Conservation (phyloP, 2,888 invertebrate species). For the Miltochrista miniata region DNA sequence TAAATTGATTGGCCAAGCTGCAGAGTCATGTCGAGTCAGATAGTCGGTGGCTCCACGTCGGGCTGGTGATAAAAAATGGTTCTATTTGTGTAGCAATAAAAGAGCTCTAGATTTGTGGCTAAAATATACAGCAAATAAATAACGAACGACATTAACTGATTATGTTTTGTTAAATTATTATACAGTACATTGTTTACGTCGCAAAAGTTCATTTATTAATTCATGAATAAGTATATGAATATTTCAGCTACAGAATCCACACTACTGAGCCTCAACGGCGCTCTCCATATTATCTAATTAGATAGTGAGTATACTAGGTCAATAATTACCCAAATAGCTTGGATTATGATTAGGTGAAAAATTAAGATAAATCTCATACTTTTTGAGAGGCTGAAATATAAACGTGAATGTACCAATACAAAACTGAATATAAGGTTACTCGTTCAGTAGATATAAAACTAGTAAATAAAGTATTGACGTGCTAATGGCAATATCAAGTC, state of each 20-base stretch:
- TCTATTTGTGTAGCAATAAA: slow-evolving; percentile 10
- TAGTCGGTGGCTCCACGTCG: slow-evolving; percentile 27
- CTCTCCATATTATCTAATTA: no score
- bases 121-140: slow-evolving; percentile 14
- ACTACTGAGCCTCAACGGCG: no score
- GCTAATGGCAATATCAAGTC: slow-evolving; percentile 62
- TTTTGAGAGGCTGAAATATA: background rate
- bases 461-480: slow-evolving; percentile 24
- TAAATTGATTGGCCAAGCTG: slow-evolving; percentile 55
- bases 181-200: no score
- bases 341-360: no score
- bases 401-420: background rate
- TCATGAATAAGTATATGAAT: no score
- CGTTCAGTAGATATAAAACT: slow-evolving; percentile 9
- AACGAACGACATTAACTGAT: slow-evolving; percentile 5
- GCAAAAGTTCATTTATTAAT: no score
- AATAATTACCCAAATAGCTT: no score
- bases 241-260: no score
- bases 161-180: background rate
- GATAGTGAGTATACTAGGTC: no score
- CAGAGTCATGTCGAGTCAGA: slow-evolving; percentile 49
- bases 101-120: background rate
- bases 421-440: background rate
- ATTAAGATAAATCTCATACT: no score
- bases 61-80: slow-evolving; percentile 19